Evolutionary conservation across 1,140 invertebrate genomes (phyloP).

Genomic region (Neelides sp.): DNA sequence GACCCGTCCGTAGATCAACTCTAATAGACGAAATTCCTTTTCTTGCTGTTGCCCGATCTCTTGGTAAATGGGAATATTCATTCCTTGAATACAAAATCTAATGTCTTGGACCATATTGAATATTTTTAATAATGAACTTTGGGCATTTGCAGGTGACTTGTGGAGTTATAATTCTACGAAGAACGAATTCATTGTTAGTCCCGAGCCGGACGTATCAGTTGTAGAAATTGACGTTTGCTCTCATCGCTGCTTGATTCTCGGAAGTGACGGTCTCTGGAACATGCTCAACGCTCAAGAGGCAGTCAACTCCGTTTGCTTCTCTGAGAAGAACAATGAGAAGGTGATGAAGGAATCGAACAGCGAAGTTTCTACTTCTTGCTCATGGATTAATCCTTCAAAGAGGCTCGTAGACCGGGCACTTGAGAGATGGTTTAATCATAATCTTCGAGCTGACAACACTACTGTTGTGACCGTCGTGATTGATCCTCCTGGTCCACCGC

Average conservation of each 20-base stretch:
- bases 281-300: constrained; percentile 72
- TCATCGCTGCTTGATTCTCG: constrained; percentile 81
- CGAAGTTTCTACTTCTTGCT: constrained; percentile 20
- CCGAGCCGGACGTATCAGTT: constrained; percentile 86
- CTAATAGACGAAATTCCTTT: constrained; percentile 92
- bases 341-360: constrained; percentile 31
- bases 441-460: constrained; percentile 86
- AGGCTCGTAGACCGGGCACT: constrained; percentile 75
- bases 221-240: constrained; percentile 63
- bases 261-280: constrained; percentile 94
- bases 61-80: constrained; percentile 46
- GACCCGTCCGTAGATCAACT: constrained; percentile 67
- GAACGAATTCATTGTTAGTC: constrained; percentile 89
- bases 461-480: constrained; percentile 85
- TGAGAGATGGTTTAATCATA: constrained; percentile 55
- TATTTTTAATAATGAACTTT: too few species aligned
- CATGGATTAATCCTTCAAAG: constrained; percentile 79
- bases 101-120: not conserved
- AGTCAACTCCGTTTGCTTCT: constrained; percentile 68
- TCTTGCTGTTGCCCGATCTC: constrained; percentile 80
- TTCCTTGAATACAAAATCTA: not conserved
- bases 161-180: constrained; percentile 90
- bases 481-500: constrained; percentile 74
- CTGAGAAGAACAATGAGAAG: constrained; percentile 66
- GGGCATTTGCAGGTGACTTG: constrained; percentile 66